A percentile compares a stretch with the other conserved stretches of the same genome.
phyloP scores from a whole-genome alignment of 1,140 invertebrate genomes.

The Sitophilus oryzae region DNA sequence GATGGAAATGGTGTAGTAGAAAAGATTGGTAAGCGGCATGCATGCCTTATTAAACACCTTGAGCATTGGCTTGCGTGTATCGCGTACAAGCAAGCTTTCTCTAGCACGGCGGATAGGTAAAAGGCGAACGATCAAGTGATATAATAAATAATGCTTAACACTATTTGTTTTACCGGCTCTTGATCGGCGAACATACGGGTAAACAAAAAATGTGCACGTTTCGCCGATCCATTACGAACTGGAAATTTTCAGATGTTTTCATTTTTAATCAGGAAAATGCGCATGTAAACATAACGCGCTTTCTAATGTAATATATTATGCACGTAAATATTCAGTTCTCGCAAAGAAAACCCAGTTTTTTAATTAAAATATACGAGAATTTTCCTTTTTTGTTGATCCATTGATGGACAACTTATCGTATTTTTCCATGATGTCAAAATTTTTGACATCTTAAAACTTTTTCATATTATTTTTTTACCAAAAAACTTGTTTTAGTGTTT shows the following conservation, averaged over 20 bases:
- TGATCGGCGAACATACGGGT: neutral
- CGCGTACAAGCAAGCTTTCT: constrained; percentile 10
- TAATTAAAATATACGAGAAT: too few relatives aligned
- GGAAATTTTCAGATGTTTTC: neutral
- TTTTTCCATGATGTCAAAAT: too few relatives aligned
- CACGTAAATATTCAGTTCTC: too few relatives aligned
- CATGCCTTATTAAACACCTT: constrained; percentile 17
- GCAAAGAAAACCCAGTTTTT: too few relatives aligned
- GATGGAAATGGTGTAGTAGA: neutral
- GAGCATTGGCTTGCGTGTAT: constrained; percentile 18
- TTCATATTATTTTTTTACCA: too few relatives aligned
- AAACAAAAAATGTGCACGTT: constrained; percentile 1
- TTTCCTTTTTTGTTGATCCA: too few relatives aligned
- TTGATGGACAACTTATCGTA: too few relatives aligned
- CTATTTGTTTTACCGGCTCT: constrained; percentile 13
- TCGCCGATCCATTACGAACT: neutral
- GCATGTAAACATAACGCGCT: neutral
- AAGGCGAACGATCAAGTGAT: constrained; percentile 12
- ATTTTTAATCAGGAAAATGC: neutral
- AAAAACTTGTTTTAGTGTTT: too few relatives aligned
- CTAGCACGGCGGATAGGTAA: constrained; percentile 12
- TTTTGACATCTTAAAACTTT: too few relatives aligned
- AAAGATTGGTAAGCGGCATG: neutral
- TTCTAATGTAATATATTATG: too few relatives aligned
- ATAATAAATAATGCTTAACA: neutral